These are phyloP conservation scores for Whitmania pigra DNA, from an alignment of 1,140 invertebrate species.

Conservation along the genomic window DNA sequence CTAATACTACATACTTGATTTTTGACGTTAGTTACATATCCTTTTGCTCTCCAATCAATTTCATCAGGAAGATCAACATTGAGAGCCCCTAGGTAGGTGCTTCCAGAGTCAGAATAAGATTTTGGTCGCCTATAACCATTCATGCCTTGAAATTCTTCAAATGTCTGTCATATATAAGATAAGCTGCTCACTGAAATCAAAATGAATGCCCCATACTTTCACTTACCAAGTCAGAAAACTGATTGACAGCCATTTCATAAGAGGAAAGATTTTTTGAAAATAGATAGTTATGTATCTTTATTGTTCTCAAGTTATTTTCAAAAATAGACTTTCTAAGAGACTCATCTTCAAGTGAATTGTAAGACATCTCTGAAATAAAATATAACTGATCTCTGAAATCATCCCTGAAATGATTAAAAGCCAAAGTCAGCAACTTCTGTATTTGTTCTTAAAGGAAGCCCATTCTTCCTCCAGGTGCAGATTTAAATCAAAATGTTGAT, in stretches of 20 bases:
- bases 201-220: neutral
- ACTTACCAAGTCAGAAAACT: conserved; percentile 24
- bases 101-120: neutral
- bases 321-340: conserved; percentile 18
- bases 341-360: conserved; percentile 14
- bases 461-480: conserved; percentile 8
- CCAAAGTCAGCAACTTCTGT: neutral
- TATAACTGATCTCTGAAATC: no score
- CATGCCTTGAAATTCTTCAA: neutral
- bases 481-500: neutral
- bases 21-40: conserved; percentile 79
- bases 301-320: conserved; percentile 22
- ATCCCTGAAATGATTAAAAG: neutral
- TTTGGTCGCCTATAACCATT: conserved; percentile 2
- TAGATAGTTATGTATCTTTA: conserved; percentile 23
- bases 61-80: conserved; percentile 22
- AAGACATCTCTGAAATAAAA: neutral
- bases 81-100: neutral
- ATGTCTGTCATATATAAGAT: neutral
- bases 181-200: neutral
- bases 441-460: neutral
- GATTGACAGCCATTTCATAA: conserved; percentile 20
- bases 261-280: conserved; percentile 2
- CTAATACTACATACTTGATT: conserved; percentile 56
- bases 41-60: conserved; percentile 71